Evolutionary conservation across 2,113 vertebrate genomes (phyloP), one percentile per base, ranked within the genome.

Genomic region (Colossoma macropomum): DNA sequence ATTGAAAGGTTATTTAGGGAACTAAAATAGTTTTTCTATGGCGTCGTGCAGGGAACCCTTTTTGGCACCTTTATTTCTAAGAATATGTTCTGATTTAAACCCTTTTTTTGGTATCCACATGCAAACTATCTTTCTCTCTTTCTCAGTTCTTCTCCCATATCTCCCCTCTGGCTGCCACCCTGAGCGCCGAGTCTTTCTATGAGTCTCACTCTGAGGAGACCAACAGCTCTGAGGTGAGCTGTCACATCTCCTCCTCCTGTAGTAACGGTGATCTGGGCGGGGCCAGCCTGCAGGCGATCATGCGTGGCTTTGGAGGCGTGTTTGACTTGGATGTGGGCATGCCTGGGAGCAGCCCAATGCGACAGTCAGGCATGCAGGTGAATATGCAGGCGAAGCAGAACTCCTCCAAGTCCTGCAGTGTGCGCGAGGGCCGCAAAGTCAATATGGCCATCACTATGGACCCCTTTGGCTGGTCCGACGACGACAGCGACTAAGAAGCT

Each of bases 301-400:
- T 94, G 92, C 93, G 95, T 86, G 95, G 96, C 87, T 96, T 98
- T 92, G 96, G 96, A 86, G 96, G 96, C 92, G 93, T 97, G 95
- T 95, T 98, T 17, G 91, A 93, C 83, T 30, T 88, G 87, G 90
- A 91, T 10, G 54, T 54, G 70, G 88, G 91, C 0, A 91, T 92
- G 41, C 78, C 92, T 4, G 50, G 84, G 2, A 92, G 93, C 89
- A 95, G 96, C 86, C 94, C 96, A 88, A 88, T 95, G 85, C 92
- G 96, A 92, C 95, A 95, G 89, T 97, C 97, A 85, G 97, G 97
- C 89, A 96, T 99, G 94, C 96, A 98, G 95, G 96, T 99, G 93
- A 98, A 97, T 95, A 96, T 99, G 97, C 95, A 96, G 91, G 91
- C 97, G 92, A 98, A 98, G 95, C 96, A 98, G 95, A 98, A 98